Base-by-base conservation (phyloP, 2,888 invertebrate species). In the Synergus laeviventris region DNA sequence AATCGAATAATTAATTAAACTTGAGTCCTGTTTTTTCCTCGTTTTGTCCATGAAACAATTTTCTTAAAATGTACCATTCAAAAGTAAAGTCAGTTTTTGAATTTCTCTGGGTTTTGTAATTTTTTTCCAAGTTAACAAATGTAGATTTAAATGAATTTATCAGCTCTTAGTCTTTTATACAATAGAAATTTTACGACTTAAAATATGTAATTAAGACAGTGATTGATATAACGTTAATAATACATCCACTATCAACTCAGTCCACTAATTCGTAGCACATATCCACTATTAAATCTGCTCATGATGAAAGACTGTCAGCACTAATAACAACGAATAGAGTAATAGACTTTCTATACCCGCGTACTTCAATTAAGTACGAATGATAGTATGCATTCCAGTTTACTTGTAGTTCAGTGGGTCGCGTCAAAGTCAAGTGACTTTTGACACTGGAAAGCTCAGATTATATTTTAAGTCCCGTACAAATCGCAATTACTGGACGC, bases 341-440 rank as follows among this genome's bases (percentile, higher is more conserved):
- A 59, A 59, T 59, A 59, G 21, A 59, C 21, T 59, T 59, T 59
- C 56, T 59, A 59, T 49, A 16, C 1, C 45, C 16, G 3, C 45
- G 16, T 49, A 49, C 45, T 49, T 49, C 45, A 16, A 49, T 49
- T 12, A 49, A 49, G 59, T 24, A 24, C 24, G 59, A 24, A 59
- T 24, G 11, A 8, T 59, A 14, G 21, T 24, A 24, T 59, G 21
- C 24, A 59, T 59, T 59, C 24, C 14, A 59, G 24, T 59, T 59
- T 24, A 56, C 2, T 59, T 24, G 59, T 59, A 59, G 59, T 59
- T 59, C 59, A 59, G 59, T 59, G 24, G 59, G 59, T 59, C 59
- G 59, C 59, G 59, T 59, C 59, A 59, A 59, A 59, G 24, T 59
- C 59, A 59, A 59, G 24, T 59, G 59, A 59, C 59, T 59, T 59